Conservation (phyloP, 2,113 vertebrate genomes). For the Gasterosteus aculeatus region DNA sequence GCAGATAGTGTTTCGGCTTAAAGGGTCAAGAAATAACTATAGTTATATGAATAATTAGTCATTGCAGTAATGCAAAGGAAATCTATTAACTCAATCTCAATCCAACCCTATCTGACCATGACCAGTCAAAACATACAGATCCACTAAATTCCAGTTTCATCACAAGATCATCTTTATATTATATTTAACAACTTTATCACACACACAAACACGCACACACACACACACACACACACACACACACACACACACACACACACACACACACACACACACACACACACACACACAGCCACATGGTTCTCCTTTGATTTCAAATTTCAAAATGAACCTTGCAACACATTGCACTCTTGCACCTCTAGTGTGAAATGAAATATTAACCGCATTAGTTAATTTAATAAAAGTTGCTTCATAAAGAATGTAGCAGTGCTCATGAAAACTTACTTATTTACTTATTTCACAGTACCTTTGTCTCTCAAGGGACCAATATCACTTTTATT, state of each 20-base stretch:
- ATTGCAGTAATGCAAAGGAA: constrained; percentile 5
- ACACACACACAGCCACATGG: no score
- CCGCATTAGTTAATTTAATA: constrained; percentile 28
- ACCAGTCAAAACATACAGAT: no score
- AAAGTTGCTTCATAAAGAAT: constrained; percentile 43
- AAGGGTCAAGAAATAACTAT: constrained; percentile 1
- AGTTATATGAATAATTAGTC: not conserved
- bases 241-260: no score
- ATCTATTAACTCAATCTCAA: not conserved
- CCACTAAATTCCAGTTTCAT: not conserved
- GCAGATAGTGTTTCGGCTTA: not conserved
- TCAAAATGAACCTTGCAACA: constrained; percentile 12
- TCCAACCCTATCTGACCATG: not conserved
- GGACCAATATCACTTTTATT: not conserved
- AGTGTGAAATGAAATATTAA: constrained; percentile 39
- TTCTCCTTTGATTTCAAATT: constrained; percentile 34
- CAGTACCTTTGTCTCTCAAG: not conserved
- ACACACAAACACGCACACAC: no score
- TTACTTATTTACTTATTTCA: not conserved
- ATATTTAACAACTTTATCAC: not conserved
- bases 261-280: no score
- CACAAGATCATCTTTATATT: not conserved
- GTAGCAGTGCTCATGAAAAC: constrained; percentile 24
- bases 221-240: no score
- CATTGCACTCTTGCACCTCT: constrained; percentile 19